Conservation (phyloP, 2,888 invertebrate species). For the Odiellus spinosus region DNA sequence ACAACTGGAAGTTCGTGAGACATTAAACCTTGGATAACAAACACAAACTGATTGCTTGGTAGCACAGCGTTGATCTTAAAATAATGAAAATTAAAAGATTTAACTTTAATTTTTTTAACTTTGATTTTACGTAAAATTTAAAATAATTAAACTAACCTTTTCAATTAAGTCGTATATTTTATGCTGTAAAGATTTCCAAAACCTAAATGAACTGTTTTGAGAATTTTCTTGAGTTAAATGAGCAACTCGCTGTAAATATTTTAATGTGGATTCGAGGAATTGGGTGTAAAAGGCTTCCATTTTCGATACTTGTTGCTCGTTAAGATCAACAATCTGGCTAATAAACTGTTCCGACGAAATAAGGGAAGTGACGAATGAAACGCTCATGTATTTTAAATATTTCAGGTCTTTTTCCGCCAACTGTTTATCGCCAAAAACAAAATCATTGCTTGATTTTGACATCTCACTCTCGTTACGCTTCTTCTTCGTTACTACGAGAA, state of each 20-base stretch:
- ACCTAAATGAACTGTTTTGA: conserved; percentile 43
- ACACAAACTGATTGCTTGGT: conserved; percentile 40
- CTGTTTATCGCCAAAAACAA: no score
- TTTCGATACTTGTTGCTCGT: conserved; percentile 32
- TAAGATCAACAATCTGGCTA: conserved; percentile 41
- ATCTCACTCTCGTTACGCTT: no score
- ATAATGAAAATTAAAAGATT: conserved; percentile 1
- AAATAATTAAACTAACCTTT: no score
- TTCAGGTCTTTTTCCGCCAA: conserved; percentile 53
- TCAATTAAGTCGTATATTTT: conserved; percentile 63
- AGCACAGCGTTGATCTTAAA: conserved; percentile 38
- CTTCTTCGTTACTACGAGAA: no score
- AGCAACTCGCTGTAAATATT: conserved; percentile 25
- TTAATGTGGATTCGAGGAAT: conserved; percentile 30
- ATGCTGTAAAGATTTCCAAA: conserved; percentile 65
- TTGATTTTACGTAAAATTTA: not conserved
- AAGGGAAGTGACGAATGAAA: conserved; percentile 54
- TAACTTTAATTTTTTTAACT: not conserved
- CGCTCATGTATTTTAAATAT: conserved; percentile 63
- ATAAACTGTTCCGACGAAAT: conserved; percentile 52
- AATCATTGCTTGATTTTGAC: no score
- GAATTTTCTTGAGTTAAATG: conserved; percentile 24
- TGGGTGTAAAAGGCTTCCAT: conserved; percentile 49
- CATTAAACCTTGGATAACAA: conserved; percentile 53
- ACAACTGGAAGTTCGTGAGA: conserved; percentile 53